Conservation (phyloP, 1,140 invertebrate genomes). For the Diorhabda elongata region DNA sequence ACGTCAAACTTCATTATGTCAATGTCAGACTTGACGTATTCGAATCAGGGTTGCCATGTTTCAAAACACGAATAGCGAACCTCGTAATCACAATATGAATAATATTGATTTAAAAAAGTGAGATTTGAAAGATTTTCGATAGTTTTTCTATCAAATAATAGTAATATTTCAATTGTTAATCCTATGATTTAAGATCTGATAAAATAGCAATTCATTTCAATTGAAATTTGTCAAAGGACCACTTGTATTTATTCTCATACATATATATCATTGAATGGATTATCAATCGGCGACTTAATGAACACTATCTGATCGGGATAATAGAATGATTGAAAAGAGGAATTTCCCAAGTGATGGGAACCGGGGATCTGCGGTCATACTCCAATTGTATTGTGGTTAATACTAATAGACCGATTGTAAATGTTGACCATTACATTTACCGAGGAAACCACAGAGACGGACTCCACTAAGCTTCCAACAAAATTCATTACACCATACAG, state of each 20-base stretch:
- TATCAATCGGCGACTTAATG: slow-evolving; percentile 15
- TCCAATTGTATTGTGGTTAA: slow-evolving; percentile 21
- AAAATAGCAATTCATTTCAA: background rate
- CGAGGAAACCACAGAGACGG: too few relatives aligned
- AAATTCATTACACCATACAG: too few relatives aligned
- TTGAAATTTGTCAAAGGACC: background rate
- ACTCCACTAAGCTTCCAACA: too few relatives aligned
- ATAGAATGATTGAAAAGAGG: slow-evolving; percentile 13
- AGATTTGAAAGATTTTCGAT: too few relatives aligned
- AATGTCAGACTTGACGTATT: too few relatives aligned
- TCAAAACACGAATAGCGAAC: too few relatives aligned
- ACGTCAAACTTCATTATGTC: too few relatives aligned
- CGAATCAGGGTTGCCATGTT: too few relatives aligned
- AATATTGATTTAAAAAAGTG: too few relatives aligned
- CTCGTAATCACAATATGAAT: too few relatives aligned
- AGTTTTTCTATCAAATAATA: too few relatives aligned
- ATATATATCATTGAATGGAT: background rate
- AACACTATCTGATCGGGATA: slow-evolving; percentile 15
- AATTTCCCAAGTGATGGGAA: slow-evolving; percentile 20
- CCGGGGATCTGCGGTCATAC: slow-evolving; percentile 22
- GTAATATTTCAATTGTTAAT: too few relatives aligned
- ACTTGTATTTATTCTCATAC: slow-evolving; percentile 11
- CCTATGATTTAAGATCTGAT: background rate
- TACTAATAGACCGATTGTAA: slow-evolving; percentile 17
- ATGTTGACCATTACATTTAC: background rate